Conservation (phyloP, 2,888 invertebrate genomes). For the Ochropleura plecta region DNA sequence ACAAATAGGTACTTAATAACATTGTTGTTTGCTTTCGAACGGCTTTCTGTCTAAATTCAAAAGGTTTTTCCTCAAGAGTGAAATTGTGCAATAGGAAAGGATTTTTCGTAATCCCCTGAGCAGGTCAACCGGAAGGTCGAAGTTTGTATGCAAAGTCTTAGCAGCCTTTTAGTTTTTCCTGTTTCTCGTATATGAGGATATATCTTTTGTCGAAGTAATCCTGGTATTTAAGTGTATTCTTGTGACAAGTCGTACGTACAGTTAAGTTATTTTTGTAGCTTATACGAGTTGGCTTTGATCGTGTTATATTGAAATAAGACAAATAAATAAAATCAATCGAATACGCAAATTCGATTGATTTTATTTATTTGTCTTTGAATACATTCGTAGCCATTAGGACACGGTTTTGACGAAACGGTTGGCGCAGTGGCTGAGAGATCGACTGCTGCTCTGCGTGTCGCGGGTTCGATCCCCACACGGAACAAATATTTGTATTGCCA, state of each 20-base stretch:
- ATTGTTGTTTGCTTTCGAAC: not conserved
- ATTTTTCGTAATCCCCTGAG: constrained; percentile 5
- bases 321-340: not conserved
- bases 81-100: not conserved
- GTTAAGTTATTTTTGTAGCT: not conserved
- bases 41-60: not conserved
- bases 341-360: no score
- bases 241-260: not conserved
- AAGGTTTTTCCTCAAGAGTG: not conserved
- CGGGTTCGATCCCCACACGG: no score
- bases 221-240: not conserved
- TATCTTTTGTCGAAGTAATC: not conserved
- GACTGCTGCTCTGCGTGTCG: no score
- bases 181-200: not conserved
- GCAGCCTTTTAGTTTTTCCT: not conserved
- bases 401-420: no score
- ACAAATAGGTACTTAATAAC: not conserved
- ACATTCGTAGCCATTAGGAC: not conserved
- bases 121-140: not conserved
- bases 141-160: not conserved
- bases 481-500: no score
- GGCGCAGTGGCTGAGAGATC: no score
- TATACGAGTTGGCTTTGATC: not conserved
- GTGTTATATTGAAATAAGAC: not conserved
- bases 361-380: no score